Evolutionary conservation across 2,797 vertebrate species (phyloP).

Genomic region (Eutrigla gurnardus): DNA sequence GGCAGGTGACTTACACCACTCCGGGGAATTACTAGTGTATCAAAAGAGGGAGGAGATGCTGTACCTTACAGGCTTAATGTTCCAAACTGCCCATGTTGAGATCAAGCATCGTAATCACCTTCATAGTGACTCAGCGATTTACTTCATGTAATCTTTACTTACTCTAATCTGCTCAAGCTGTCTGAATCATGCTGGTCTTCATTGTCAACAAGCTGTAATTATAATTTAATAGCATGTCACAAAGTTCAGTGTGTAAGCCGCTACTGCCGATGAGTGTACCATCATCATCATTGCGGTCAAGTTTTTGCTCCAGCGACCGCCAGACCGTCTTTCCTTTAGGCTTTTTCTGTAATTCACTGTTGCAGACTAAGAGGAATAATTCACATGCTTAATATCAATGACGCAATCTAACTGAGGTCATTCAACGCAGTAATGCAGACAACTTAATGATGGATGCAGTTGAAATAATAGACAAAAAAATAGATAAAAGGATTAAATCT

Average conservation of each 20-base stretch:
- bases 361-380: conserved; percentile 11
- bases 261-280: conserved; percentile 49
- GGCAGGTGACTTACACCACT: conserved; percentile 61
- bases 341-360: conserved; percentile 12
- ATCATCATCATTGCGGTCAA: conserved; percentile 58
- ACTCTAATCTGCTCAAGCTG: conserved; percentile 46
- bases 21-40: conserved; percentile 61
- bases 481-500: background rate
- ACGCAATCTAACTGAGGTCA: conserved; percentile 5
- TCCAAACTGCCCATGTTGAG: conserved; percentile 31
- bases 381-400: conserved; percentile 7
- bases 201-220: conserved; percentile 46
- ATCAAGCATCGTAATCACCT: conserved; percentile 46
- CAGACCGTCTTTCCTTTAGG: conserved; percentile 22
- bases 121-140: conserved; percentile 41
- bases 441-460: background rate
- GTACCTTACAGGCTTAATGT: conserved; percentile 29
- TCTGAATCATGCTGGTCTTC: conserved; percentile 36
- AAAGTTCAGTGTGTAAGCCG: conserved; percentile 51
- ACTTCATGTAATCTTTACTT: conserved; percentile 36
- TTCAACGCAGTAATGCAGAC: background rate
- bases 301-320: conserved; percentile 68
- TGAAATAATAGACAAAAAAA: background rate
- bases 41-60: conserved; percentile 42
- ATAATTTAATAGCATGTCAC: conserved; percentile 54